phyloP scores from a whole-genome alignment of 2,797 vertebrate species.

The Pterois miles region DNA sequence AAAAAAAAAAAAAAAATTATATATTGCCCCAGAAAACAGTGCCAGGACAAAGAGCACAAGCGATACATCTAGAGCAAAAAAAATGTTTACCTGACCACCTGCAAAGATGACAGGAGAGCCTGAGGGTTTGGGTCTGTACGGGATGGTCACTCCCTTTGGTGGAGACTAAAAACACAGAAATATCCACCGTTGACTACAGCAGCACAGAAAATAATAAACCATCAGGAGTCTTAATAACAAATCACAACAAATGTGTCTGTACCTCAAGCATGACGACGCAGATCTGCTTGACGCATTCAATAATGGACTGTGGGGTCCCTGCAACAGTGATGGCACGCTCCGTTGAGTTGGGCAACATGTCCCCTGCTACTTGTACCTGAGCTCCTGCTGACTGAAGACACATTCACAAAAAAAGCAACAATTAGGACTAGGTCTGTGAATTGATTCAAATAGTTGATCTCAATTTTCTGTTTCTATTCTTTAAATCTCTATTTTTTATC shows the following conservation, averaged over 20 bases:
- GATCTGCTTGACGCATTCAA: slow-evolving; percentile 97
- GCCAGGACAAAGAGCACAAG: neutral
- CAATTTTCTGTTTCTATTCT: too few species aligned
- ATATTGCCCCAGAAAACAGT: neutral
- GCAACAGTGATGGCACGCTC: slow-evolving; percentile 96
- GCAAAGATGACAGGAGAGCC: slow-evolving; percentile 97
- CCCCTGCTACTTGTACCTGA: slow-evolving; percentile 96
- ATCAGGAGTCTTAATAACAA: neutral
- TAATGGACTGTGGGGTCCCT: slow-evolving; percentile 95
- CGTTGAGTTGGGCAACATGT: slow-evolving; percentile 96
- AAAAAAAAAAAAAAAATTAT: too few species aligned
- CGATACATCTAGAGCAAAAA: neutral
- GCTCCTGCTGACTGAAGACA: slow-evolving; percentile 90
- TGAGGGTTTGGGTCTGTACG: slow-evolving; percentile 96
- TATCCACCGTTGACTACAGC: neutral
- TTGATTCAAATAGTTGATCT: too few species aligned
- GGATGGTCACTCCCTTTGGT: slow-evolving; percentile 96
- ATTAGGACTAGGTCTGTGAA: neutral
- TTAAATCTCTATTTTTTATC: too few species aligned
- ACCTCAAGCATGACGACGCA: slow-evolving; percentile 97
- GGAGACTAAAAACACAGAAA: slow-evolving; percentile 84
- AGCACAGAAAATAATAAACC: neutral
- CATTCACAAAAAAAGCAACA: neutral
- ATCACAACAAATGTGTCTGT: slow-evolving; percentile 1
- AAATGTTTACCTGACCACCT: slow-evolving; percentile 92